Evolutionary conservation across 2,797 vertebrate genomes (phyloP), one percentile per base, ranked within the genome.

Genomic region (Pantherophis alleghaniensis): DNA sequence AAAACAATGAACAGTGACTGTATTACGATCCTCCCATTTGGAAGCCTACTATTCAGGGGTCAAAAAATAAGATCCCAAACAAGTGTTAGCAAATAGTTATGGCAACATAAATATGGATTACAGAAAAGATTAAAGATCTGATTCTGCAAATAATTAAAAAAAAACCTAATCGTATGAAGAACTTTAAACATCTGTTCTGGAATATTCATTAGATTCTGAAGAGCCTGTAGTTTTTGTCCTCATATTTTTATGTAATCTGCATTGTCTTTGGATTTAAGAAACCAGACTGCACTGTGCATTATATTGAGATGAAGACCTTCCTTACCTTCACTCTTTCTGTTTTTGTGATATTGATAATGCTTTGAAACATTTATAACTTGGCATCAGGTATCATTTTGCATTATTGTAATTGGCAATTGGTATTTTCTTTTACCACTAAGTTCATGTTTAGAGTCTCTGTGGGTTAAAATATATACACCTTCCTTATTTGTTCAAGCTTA

Each of bases 281-380:
- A 4, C 26, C 87, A 94, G 89, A 56, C 4, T 47, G 22, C 10
- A 1, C 2, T 87, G 0, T 26, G 88, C 6, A 86, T 5, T 53
- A 5, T 7, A 61, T 13, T 7, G 32, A 18, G 59, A 89, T 51
- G 47, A 79, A 59, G 4, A 56, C 18, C 18, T 90, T 63, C 51
- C 28, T 91, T 6, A 13, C 60, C n/a, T 74, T 53, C 26, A 60
- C 20, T 61, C 6, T 14, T 13, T 24, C 22, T 24, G 12, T 16
- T 89, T 57, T 61, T 66, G 47, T 91, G 32, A 69, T 47, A 60
- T 47, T 66, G 55, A 86, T 59, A 74, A 60, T 37, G 53, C 20
- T 91, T 79, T 92, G 87, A 89, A 89, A n/a, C 86, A 92, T 86
- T 91, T 37, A 93, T 91, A 55, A 91, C 86, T 74, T 86, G 87